Percentiles rank a stretch among this genome's conserved stretches.
phyloP scores from a whole-genome alignment of 2,113 vertebrate species.

The Anoura caudifer region DNA sequence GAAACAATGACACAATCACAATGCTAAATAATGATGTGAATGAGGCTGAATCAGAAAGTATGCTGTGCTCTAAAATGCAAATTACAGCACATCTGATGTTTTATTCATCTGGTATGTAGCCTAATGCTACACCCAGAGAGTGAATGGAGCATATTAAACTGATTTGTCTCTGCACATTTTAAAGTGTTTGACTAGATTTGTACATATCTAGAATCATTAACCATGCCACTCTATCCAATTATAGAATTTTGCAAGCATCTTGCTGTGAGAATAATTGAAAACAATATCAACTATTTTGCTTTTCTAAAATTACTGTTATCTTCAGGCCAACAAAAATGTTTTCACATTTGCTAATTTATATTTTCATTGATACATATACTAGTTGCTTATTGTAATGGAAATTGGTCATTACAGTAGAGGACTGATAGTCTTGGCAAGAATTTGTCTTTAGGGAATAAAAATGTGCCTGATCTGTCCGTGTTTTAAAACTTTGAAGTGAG shows the following conservation, averaged over 20 bases:
- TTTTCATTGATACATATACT: not conserved
- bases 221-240: not conserved
- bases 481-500: slow-evolving; percentile 20
- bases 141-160: slow-evolving; percentile 17
- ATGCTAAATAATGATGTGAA: not conserved
- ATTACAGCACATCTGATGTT: not conserved
- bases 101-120: not conserved
- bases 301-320: slow-evolving; percentile 29
- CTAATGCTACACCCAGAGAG: not conserved
- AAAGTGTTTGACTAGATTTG: not conserved
- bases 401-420: not conserved
- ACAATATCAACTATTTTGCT: not conserved
- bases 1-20: not conserved
- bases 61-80: not conserved
- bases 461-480: not conserved
- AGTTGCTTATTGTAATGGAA: not conserved
- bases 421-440: not conserved
- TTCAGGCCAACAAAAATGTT: slow-evolving; percentile 42
- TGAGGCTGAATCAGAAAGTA: not conserved
- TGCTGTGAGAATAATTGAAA: slow-evolving; percentile 57
- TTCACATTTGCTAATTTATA: slow-evolving; percentile 13
- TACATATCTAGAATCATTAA: not conserved
- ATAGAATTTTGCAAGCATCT: slow-evolving; percentile 18
- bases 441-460: not conserved
- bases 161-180: slow-evolving; percentile 24